These are phyloP conservation scores for Pseudopipra pipra DNA, from an alignment of 2,113 vertebrate species.

Conservation along the genomic window DNA sequence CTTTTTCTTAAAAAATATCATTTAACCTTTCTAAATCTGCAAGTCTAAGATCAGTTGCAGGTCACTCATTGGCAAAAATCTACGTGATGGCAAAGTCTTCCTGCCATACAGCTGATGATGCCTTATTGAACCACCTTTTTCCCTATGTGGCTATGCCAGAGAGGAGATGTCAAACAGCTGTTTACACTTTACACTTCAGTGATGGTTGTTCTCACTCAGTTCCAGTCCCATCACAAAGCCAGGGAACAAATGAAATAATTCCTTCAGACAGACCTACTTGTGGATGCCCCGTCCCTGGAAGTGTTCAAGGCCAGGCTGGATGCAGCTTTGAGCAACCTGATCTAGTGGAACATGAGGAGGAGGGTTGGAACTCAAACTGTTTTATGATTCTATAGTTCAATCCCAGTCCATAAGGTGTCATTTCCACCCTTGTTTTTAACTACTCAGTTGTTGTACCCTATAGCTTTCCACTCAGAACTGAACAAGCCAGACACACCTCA, in stretches of 20 bases:
- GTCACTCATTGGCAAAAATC: not conserved
- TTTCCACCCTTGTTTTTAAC: not conserved
- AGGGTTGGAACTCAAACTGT: not conserved
- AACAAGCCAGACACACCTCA: not conserved
- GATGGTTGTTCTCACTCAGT: not conserved
- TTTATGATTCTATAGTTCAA: not conserved
- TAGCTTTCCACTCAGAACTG: not conserved
- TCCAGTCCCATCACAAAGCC: not conserved
- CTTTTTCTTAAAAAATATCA: not conserved
- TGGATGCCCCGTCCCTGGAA: not conserved
- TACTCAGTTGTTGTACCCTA: not conserved
- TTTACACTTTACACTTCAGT: not conserved
- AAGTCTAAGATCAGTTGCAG: not conserved
- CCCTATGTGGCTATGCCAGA: too few relatives aligned
- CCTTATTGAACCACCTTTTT: not conserved
- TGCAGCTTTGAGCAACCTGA: not conserved
- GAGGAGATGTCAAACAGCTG: not conserved
- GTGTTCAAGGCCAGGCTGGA: not conserved
- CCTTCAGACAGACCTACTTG: not conserved
- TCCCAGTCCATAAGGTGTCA: not conserved
- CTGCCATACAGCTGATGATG: not conserved
- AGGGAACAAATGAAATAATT: not conserved
- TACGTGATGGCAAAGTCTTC: fast-evolving
- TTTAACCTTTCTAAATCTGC: not conserved
- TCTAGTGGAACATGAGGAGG: not conserved